Conservation (phyloP, 2,113 vertebrate genomes). For the Callorhinus ursinus region DNA sequence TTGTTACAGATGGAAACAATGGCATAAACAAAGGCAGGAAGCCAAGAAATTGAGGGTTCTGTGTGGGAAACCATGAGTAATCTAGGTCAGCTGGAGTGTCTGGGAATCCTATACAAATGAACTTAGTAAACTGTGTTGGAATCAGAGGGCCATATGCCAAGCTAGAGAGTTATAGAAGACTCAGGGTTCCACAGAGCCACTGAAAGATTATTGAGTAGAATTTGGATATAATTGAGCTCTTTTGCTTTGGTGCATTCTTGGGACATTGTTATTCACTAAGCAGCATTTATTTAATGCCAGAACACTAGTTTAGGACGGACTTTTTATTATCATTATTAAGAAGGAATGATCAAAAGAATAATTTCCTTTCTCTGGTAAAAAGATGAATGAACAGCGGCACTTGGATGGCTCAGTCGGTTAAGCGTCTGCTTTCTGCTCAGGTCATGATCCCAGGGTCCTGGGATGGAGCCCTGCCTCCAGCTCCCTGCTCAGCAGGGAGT, state of each 20-base stretch:
- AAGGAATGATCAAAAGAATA: conserved; percentile 29
- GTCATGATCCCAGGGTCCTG: too few species aligned
- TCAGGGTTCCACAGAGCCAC: background rate
- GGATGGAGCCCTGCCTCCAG: too few species aligned
- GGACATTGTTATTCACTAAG: background rate
- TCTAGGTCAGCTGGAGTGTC: conserved; percentile 23
- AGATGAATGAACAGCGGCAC: background rate
- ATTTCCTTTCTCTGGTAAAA: conserved; percentile 13
- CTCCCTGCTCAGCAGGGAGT: too few species aligned
- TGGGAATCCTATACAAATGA: conserved; percentile 48
- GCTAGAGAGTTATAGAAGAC: background rate
- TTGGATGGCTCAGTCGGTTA: too few species aligned
- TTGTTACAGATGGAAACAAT: conserved; percentile 34
- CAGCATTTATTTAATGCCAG: background rate
- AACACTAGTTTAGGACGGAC: background rate
- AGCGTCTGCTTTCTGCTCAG: too few species aligned
- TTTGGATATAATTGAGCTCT: background rate
- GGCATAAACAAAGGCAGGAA: conserved; percentile 20
- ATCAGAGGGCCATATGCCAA: background rate
- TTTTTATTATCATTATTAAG: conserved; percentile 7
- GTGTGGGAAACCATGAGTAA: conserved; percentile 29
- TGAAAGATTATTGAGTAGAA: background rate
- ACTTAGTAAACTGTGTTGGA: conserved; percentile 30
- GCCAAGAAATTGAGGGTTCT: conserved; percentile 1
- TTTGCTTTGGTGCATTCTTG: background rate